Evolutionary conservation across 1,140 invertebrate species (phyloP), one percentile per base, ranked within the genome.

Genomic region (Polyergus mexicanus): DNA sequence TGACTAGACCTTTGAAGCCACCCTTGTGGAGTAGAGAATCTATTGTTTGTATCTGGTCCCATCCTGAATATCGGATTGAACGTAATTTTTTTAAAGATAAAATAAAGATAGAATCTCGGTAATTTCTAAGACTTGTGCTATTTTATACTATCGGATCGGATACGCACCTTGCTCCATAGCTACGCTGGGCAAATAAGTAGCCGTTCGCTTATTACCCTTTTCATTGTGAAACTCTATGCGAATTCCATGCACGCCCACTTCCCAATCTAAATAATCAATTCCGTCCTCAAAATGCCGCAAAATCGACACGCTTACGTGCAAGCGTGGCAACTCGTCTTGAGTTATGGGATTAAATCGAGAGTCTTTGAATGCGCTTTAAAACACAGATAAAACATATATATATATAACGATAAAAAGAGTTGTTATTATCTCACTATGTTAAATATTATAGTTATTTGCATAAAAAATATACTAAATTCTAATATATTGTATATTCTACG

Each of bases 181-280:
- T 80, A 99, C 98, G 95, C 99, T 98, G 71, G 99, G 99, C 93
- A 99, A 96, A 95, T 99, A 99, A 90, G 99, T 99, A 88, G 99
- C 99, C 88, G 98, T 99, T 91, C 98, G 97, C 93, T 98, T 98
- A 88, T 97, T 97, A 84, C 99, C 99, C 92, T 98, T 98, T 92
- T 99, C 99, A 95, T 98, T 99, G 81, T 97, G 95, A 93, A 99
- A 99, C 96, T 99, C 99, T 89, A 99, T 99, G 68, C 99, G 97
- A 91, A 99, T 99, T 38, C 99, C 99, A 95, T 99, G 99, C 56
- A 98, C 96, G 22, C 99, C 99, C 76, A 99, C 96, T 95, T 99
- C 97, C 99, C 99, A 99, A 95, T 99, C 99, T 87, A 99, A 95
- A 95, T 98, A 99, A 94, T 99, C 97, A 63, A 96, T 96, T 0